These are phyloP conservation scores for Melanotaenia pygmaea DNA, from an alignment of 2,797 vertebrate genomes.

Conservation along the genomic window DNA sequence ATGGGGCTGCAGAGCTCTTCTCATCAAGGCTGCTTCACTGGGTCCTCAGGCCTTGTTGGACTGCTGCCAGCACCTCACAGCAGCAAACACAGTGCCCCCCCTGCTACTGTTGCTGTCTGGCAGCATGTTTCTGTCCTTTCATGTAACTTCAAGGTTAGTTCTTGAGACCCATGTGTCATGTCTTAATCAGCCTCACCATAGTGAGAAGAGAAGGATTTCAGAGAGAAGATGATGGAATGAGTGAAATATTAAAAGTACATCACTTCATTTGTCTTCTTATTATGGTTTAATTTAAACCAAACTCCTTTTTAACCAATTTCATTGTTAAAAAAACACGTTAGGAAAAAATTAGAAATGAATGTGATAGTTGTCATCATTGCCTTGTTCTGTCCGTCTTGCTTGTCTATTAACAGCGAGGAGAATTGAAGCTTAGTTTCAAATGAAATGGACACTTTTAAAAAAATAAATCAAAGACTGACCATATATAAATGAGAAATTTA, in stretches of 20 bases:
- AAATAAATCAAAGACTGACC: conserved; percentile 36
- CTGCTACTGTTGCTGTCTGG: conserved; percentile 17
- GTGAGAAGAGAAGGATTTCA: not conserved
- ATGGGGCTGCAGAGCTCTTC: conserved; percentile 42
- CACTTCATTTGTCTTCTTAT: not conserved
- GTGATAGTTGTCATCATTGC: too few species aligned
- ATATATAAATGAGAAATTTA: conserved; percentile 54
- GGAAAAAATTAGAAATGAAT: too few species aligned
- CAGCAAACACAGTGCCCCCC: conserved; percentile 37
- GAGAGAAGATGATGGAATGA: not conserved
- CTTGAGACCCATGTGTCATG: not conserved
- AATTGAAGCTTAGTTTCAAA: conserved; percentile 40
- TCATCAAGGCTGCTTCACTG: conserved; percentile 68
- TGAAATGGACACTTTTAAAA: conserved; percentile 51
- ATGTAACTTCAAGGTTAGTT: too few species aligned
- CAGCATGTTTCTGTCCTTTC: conserved; percentile 5
- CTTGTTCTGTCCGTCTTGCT: too few species aligned
- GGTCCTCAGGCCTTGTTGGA: conserved; percentile 60
- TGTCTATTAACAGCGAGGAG: too few species aligned
- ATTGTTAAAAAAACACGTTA: too few species aligned
- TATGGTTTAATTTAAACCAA: not conserved
- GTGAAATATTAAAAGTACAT: not conserved
- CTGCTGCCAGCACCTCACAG: conserved; percentile 57
- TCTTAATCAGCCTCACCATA: conserved; percentile 17
- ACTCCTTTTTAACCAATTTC: not conserved